Percentiles rank a stretch among this genome's conserved stretches.
Evolutionary conservation across 2,797 vertebrate genomes (phyloP).

Genomic region (Lateolabrax maculatus): DNA sequence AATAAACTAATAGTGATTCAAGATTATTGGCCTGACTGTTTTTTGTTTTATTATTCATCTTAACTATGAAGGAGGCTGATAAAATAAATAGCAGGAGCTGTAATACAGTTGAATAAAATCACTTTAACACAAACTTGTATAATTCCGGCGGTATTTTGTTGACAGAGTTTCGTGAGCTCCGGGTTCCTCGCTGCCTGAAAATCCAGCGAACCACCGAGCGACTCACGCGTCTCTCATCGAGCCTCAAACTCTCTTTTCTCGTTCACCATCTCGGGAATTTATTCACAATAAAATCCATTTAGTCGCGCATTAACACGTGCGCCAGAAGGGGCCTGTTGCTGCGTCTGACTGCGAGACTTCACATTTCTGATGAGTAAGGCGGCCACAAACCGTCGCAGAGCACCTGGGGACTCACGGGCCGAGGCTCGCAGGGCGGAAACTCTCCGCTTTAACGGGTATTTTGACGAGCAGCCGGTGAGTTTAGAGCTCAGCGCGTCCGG

Average conservation of each 20-base stretch:
- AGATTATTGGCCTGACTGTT: no score
- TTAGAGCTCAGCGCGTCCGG: no score
- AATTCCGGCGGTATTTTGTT: conserved; percentile 2
- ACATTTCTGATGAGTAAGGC: neutral
- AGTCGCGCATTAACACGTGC: conserved; percentile 66
- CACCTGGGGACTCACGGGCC: rapidly evolving
- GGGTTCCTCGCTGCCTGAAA: no score
- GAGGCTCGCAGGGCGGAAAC: rapidly evolving
- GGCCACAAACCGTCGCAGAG: rapidly evolving
- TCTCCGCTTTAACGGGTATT: no score
- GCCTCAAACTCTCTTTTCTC: neutral
- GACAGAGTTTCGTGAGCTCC: neutral
- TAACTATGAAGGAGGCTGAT: neutral
- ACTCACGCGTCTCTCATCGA: rapidly evolving
- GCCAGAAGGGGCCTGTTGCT: conserved; percentile 51
- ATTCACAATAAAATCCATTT: neutral
- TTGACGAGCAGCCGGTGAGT: no score
- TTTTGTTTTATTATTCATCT: no score
- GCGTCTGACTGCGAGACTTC: neutral
- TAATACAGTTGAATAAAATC: rapidly evolving
- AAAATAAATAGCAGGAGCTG: rapidly evolving
- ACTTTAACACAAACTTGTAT: neutral
- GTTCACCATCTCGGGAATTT: rapidly evolving
- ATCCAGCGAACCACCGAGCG: no score
- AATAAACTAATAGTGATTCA: neutral